Base-by-base conservation (phyloP, 2,888 invertebrate species). In the Diplolepis rosae region DNA sequence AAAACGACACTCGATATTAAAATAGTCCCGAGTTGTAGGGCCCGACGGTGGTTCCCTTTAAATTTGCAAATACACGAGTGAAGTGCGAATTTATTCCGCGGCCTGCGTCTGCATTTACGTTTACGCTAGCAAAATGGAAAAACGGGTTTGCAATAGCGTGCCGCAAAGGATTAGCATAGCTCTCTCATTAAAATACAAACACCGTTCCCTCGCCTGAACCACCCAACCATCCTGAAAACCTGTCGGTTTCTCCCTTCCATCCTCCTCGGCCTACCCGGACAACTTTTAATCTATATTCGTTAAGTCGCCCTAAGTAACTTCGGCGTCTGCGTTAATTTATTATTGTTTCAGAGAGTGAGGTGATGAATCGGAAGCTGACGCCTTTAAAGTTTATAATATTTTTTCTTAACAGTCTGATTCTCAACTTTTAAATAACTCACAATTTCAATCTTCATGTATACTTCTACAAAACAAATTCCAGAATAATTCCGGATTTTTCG, bases 271-370 rank as follows among this genome's bases (percentile, higher is more conserved):
- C 77, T 77, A 81, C 80, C 81, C 76, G 75, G 83, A 81, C 82
- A 87, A 87, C 84, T 87, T 88, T 88, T 87, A 88, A 88, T 88
- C 87, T 85, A 85, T 86, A 85, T 87, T 88, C 87, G 87, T 87
- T 87, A 87, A 87, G 85, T 83, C 85, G 82, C 79, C 82, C 82
- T 84, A 84, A 85, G 84, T 83, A 85, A 85, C 81, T 84, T 76
- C 69, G 74, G 80, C 81, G 81, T 82, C 84, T 82, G 80, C 81
- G 83, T 80, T 82, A 81, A 84, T 85, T 86, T 85, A 85, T 84
- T 85, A 85, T 83, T 81, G 80, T 82, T 79, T 75, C 70, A 74
- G 51, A 70, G 75, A 72, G 54, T 69, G 56, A 42, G 28, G 42
- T 24, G 61, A n/a, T 72, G 71, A 70, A 67, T 65, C 71, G 35